Evolutionary conservation across 2,113 vertebrate genomes (phyloP), one percentile per base, ranked within the genome.

Genomic region (Atrichornis clamosus): DNA sequence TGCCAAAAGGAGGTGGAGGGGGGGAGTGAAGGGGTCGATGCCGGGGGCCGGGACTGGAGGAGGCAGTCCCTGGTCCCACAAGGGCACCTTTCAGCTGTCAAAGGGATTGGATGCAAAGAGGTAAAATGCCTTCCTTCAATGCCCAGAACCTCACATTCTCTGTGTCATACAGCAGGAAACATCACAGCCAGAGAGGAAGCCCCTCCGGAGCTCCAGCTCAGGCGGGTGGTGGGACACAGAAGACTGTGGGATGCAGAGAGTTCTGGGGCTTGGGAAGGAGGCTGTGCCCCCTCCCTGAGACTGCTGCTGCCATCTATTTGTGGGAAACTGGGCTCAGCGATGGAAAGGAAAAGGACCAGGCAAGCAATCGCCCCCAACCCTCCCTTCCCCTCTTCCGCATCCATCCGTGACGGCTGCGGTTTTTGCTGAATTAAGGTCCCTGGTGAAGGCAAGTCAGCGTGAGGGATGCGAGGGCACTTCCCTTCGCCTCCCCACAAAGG

Each of bases 181-280:
- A 19, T 11, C 53, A 10, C 2, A 5, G 84, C 6, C 4, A 67
- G 44, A 46, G 69, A 41, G 58, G 35, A 1, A 1, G 39, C 33
- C 44, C 23, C 56, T 63, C 30, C 1, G 0, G n/a, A 62, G 46
- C 63, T 63, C 44, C 0, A 1, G 18, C 37, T 78, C 49, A 3
- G 64, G 62, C 0, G 0, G 26, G 42, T 0, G 0, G 27, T 24
- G 86, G 55, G 52, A 53, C 24, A 15, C 2, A 0, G 42, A 27
- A 39, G 58, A 24, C 33, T 1, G 6, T 4, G 44, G 39, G 76
- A 15, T 59, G 19, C 18, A 3, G 46, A 47, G 23, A 6, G 42
- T 0, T 1, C 10, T 55, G 82, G 39, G 37, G 21, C 35, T 33
- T 9, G 49, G 62, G 11, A 73, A 55, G 39, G 53, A 35, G 13